phyloP scores from a whole-genome alignment of 2,797 vertebrate species.

The Neomorphus geoffroyi region DNA sequence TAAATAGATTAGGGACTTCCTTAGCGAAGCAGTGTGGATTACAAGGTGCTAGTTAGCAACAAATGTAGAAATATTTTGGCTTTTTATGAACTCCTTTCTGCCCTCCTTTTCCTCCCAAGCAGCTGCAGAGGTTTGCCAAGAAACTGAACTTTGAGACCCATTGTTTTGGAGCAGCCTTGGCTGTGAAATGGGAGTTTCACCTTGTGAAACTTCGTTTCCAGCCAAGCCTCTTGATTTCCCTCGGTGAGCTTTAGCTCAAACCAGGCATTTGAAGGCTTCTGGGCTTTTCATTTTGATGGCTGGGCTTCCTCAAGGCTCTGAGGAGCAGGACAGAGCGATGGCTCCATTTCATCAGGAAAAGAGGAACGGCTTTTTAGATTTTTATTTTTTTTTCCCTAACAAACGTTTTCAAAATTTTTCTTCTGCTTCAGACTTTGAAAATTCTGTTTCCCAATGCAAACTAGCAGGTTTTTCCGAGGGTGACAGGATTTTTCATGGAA shows the following conservation, averaged over 20 bases:
- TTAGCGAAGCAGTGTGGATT: not conserved
- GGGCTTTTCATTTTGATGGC: not conserved
- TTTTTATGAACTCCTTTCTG: not conserved
- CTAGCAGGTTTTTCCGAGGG: not conserved
- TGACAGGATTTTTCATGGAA: not conserved
- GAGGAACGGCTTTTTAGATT: not conserved
- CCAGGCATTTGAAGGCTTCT: not conserved
- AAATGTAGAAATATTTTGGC: not conserved
- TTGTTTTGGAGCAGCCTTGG: conserved; percentile 9
- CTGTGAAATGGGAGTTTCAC: conserved; percentile 20
- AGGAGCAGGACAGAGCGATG: not conserved
- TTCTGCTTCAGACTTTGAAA: not conserved
- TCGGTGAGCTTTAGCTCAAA: not conserved
- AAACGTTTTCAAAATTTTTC: not conserved
- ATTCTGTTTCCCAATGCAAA: not conserved
- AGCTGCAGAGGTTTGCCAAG: not conserved
- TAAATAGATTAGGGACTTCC: not conserved
- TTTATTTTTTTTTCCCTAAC: not conserved
- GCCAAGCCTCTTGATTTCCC: not conserved
- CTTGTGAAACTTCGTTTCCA: not conserved
- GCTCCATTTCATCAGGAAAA: not conserved
- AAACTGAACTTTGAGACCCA: not conserved
- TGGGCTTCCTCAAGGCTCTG: not conserved
- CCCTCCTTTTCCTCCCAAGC: not conserved
- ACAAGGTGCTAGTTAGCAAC: not conserved